Evolutionary conservation across 2,113 vertebrate species (phyloP).

Genomic region (Triplophysa rosa): DNA sequence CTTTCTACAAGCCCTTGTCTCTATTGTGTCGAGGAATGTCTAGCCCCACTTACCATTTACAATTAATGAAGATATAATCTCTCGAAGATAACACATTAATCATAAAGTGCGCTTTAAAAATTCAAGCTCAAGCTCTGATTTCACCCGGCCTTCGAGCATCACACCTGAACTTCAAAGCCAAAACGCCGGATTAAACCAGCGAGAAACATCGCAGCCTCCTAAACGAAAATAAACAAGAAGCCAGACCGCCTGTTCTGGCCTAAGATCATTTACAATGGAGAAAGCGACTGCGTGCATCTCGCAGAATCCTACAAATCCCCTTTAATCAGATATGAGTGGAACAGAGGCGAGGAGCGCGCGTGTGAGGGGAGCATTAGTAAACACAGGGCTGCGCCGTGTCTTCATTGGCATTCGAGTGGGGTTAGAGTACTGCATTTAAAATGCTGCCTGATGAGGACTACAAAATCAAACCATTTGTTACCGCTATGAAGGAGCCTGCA

Average conservation of each 20-base stretch:
- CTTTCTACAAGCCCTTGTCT: not conserved
- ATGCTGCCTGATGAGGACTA: conserved; percentile 99
- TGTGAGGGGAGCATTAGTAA: conserved; percentile 94
- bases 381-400: conserved; percentile 96
- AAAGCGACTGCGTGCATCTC: conserved; percentile 87
- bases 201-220: not conserved
- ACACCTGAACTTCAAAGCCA: conserved; percentile 15
- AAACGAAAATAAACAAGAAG: conserved; percentile 34
- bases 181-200: not conserved
- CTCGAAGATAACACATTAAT: conserved; percentile 25
- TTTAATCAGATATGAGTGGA: conserved; percentile 99
- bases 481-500: conserved; percentile 99
- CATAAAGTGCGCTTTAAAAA: conserved; percentile 19
- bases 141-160: conserved; percentile 2
- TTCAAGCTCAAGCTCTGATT: not conserved
- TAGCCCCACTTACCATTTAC: conserved; percentile 1
- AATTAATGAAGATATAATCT: conserved; percentile 25
- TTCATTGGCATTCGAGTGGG: conserved; percentile 99
- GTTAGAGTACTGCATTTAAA: conserved; percentile 99
- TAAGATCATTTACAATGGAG: conserved; percentile 85
- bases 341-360: conserved; percentile 84
- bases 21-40: not conserved
- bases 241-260: conserved; percentile 69
- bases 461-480: conserved; percentile 99
- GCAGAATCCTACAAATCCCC: conserved; percentile 94